Percentiles rank a stretch among this genome's conserved stretches.
These are phyloP conservation scores for Taenioides sp. DNA, from an alignment of 2,797 vertebrate species.

Conservation along the genomic window DNA sequence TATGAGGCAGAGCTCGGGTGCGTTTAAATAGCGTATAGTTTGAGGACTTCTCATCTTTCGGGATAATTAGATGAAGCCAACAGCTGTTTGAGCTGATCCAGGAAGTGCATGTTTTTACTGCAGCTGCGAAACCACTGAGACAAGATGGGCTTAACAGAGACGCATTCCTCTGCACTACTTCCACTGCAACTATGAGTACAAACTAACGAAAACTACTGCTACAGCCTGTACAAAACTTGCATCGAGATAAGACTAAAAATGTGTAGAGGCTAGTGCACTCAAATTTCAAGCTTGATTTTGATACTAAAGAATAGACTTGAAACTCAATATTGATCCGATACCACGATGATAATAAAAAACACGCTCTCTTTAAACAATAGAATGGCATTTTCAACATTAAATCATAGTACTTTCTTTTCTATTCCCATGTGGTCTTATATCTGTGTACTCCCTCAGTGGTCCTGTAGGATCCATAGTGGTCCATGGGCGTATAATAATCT, in stretches of 20 bases:
- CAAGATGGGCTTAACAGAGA: constrained; percentile 36
- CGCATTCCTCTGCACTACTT: constrained; percentile 45
- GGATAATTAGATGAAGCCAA: constrained; percentile 52
- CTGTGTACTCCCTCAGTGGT: too few species aligned
- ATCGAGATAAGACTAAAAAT: constrained; percentile 29
- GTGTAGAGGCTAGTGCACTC: background rate
- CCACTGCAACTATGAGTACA: constrained; percentile 39
- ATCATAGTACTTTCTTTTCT: too few species aligned
- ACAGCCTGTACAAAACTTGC: constrained; percentile 12
- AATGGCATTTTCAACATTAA: too few species aligned
- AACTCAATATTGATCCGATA: too few species aligned
- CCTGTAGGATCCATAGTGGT: too few species aligned
- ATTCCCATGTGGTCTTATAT: too few species aligned
- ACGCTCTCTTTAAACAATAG: too few species aligned
- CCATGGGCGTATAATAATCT: too few species aligned
- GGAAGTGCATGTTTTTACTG: constrained; percentile 37
- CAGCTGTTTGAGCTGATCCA: constrained; percentile 65
- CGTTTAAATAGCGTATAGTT: background rate
- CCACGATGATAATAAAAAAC: too few species aligned
- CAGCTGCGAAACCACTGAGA: constrained; percentile 42
- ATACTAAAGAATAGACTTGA: too few species aligned
- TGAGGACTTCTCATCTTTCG: constrained; percentile 20
- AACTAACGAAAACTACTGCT: background rate
- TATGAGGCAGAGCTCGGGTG: too few species aligned
- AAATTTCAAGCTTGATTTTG: too few species aligned